Evolutionary conservation across 1,140 invertebrate species (phyloP).

Genomic region (Diuraphis noxia): DNA sequence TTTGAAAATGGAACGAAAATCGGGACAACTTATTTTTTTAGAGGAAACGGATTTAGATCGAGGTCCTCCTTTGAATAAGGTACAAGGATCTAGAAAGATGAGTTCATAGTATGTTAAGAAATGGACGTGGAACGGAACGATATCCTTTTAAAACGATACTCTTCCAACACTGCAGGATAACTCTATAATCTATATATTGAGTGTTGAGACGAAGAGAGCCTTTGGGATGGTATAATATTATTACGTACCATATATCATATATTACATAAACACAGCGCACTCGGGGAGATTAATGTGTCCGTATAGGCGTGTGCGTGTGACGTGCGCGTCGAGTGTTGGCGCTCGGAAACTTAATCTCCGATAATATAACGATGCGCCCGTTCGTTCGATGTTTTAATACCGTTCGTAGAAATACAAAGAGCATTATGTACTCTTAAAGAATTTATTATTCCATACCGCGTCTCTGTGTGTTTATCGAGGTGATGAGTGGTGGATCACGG

Average conservation of each 20-base stretch:
- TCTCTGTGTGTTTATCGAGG: not conserved
- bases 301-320: not conserved
- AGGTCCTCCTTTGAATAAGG: too few species aligned
- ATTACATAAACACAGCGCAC: slow-evolving; percentile 1
- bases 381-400: slow-evolving; percentile 1
- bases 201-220: not conserved
- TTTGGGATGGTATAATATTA: not conserved
- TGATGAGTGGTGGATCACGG: too few species aligned
- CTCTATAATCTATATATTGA: too few species aligned
- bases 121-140: too few species aligned
- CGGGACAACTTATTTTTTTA: too few species aligned
- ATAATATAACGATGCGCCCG: not conserved
- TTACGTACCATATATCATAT: slow-evolving; percentile 5
- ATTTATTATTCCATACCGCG: not conserved
- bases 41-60: too few species aligned
- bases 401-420: not conserved
- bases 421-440: not conserved
- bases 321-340: not conserved
- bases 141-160: too few species aligned
- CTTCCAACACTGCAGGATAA: too few species aligned
- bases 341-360: not conserved
- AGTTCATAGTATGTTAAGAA: too few species aligned
- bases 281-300: not conserved
- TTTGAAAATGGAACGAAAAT: too few species aligned
- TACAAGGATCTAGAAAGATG: too few species aligned